Evolutionary conservation across 2,797 vertebrate species (phyloP), one percentile per base, ranked within the genome.

Genomic region (Phataginus tricuspis): DNA sequence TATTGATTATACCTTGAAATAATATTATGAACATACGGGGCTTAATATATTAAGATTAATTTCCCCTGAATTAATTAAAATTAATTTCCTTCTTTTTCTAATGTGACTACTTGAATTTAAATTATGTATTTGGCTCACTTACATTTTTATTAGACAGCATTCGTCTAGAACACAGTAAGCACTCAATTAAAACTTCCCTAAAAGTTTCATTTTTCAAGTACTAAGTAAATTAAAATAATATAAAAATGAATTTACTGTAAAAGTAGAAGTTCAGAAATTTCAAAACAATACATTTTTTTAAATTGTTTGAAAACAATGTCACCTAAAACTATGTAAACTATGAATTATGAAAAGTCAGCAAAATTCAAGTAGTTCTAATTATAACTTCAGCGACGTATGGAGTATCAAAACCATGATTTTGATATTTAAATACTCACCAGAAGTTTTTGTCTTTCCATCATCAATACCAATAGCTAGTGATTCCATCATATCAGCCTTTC

Each of bases 401-500:
- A 94, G 25, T 63, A 90, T 42, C 59, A 93, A 93, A 90, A 84
- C 45, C 34, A 61, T 78, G 51, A 77, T 71, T 86, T 39, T 59
- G 59, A 71, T 45, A 11, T 42, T 87, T 63, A 87, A 90, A 27
- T 75, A 98, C 98, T 90, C 82, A 99, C 99, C 99, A 90, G 98
- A 98, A 71, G 99, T 99, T 98, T 98, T 99, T 91, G 99, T 99
- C 96, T 92, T 99, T 89, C 99, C 99, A 95, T 99, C 99, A 97
- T 99, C 99, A 95, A 99, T 45, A 75, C 99, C 99, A 53, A 98
- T 98, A 95, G 99, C 99, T 96, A 99, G 97, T 61, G 98, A 99
- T 97, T 99, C 99, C 99, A 99, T 99, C 99, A 99, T 98, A 82
- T 99, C 99, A 3, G 98, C 98, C 98, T 98, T 99, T 95, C 98